A percentile compares a stretch with the other conserved stretches of the same genome.
Evolutionary conservation across 2,113 vertebrate species (phyloP).

Genomic region (Ailurus styani): DNA sequence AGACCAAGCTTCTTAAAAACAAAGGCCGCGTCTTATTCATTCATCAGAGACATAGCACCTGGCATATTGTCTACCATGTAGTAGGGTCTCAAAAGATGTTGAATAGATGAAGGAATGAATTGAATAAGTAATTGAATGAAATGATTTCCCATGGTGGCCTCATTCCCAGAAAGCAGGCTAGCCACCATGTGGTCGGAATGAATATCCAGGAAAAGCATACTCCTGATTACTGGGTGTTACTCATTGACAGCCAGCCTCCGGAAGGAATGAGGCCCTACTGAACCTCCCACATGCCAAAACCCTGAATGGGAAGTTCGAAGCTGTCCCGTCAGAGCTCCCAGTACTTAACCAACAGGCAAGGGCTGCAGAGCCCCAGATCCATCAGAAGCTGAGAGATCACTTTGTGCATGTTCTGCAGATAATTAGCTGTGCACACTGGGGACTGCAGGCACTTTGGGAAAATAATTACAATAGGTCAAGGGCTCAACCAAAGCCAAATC

Average conservation of each 20-base stretch:
- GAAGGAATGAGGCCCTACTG: neutral
- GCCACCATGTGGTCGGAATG: neutral
- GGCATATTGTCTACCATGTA: neutral
- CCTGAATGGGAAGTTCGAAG: neutral
- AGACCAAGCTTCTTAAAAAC: neutral
- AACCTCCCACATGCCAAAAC: neutral
- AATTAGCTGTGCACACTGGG: neutral
- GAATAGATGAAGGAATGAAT: neutral
- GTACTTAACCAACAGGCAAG: neutral
- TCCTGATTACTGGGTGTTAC: neutral
- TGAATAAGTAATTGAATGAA: neutral
- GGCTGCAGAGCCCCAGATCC: neutral
- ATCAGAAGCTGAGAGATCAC: neutral
- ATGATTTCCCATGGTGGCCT: neutral
- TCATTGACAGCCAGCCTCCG: neutral
- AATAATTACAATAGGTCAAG: slow-evolving; percentile 51
- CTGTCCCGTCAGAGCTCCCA: neutral
- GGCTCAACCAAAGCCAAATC: slow-evolving; percentile 29
- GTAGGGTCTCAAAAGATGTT: neutral
- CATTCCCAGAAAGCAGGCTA: neutral
- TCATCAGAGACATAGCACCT: neutral
- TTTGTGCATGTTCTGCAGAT: neutral
- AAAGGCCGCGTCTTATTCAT: neutral
- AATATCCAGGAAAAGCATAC: neutral
- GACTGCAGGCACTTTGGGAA: slow-evolving; percentile 16